phyloP scores from a whole-genome alignment of 2,113 vertebrate genomes.

The Pomatostomus ruficeps region DNA sequence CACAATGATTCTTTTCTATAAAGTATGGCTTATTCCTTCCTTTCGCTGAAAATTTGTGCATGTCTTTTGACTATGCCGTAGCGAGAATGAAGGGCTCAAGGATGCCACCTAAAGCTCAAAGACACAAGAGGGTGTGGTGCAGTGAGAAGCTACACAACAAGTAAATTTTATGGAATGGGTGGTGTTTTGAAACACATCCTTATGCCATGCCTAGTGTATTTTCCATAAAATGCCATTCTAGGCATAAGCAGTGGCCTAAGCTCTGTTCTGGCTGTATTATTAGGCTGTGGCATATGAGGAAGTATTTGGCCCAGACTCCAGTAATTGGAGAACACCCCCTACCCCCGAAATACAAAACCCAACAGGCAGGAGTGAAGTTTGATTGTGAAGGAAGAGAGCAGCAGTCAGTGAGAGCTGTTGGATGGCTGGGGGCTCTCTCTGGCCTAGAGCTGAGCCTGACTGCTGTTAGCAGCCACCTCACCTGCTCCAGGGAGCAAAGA shows the following conservation, averaged over 20 bases:
- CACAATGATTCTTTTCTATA: not conserved
- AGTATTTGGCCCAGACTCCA: not conserved
- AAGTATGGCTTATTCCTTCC: not conserved
- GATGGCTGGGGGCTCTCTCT: rapidly evolving
- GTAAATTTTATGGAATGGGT: not conserved
- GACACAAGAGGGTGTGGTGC: not conserved
- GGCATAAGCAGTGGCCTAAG: not conserved
- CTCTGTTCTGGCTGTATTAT: not conserved
- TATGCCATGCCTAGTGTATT: not conserved
- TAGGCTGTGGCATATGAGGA: not conserved
- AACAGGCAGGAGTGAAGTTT: not conserved
- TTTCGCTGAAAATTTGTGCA: not conserved
- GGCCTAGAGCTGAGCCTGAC: not conserved
- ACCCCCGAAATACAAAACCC: rapidly evolving
- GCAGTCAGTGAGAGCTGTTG: not conserved
- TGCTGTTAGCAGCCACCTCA: not conserved
- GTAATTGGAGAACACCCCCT: rapidly evolving
- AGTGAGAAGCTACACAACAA: not conserved
- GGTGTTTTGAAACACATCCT: not conserved
- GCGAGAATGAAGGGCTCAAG: not conserved
- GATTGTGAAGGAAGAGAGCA: not conserved
- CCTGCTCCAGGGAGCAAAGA: not conserved
- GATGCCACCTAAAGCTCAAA: not conserved
- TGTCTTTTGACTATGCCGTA: not conserved
- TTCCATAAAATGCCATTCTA: not conserved